Evolutionary conservation across 2,888 invertebrate genomes (phyloP).

Genomic region (Lydus trimaculatus): DNA sequence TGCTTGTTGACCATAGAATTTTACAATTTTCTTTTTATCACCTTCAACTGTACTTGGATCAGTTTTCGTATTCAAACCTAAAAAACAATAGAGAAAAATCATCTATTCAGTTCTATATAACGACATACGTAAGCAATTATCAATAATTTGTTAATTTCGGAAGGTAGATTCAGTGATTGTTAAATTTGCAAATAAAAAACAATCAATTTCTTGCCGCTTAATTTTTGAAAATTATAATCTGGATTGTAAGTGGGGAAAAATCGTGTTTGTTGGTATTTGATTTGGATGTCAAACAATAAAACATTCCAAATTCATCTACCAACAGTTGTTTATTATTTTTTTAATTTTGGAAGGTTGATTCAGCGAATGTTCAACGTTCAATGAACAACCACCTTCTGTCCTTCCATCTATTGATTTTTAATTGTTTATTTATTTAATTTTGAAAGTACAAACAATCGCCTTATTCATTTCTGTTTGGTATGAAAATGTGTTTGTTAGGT

Average conservation of each 20-base stretch:
- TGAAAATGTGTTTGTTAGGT: no score
- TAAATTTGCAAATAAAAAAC: no score
- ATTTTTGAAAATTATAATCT: no score
- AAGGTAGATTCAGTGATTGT: not conserved
- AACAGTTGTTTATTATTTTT: no score
- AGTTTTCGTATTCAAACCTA: conserved; percentile 69
- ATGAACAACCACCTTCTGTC: not conserved
- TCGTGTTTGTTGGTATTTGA: no score
- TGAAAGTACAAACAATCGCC: no score
- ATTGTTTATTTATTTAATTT: not conserved
- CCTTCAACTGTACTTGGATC: conserved; percentile 81
- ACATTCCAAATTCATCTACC: no score
- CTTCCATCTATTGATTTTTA: not conserved
- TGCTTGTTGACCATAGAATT: conserved; percentile 84
- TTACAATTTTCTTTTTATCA: conserved; percentile 77
- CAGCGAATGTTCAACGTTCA: not conserved
- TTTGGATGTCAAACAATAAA: no score
- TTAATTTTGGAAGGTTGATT: not conserved
- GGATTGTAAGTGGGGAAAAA: no score
- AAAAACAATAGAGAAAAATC: not conserved
- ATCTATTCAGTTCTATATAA: not conserved
- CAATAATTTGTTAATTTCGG: not conserved
- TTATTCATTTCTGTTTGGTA: no score
- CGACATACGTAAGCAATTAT: no score
- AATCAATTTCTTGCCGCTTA: no score